phyloP scores from a whole-genome alignment of 2,113 vertebrate species.

The Acrocephalus arundinaceus region DNA sequence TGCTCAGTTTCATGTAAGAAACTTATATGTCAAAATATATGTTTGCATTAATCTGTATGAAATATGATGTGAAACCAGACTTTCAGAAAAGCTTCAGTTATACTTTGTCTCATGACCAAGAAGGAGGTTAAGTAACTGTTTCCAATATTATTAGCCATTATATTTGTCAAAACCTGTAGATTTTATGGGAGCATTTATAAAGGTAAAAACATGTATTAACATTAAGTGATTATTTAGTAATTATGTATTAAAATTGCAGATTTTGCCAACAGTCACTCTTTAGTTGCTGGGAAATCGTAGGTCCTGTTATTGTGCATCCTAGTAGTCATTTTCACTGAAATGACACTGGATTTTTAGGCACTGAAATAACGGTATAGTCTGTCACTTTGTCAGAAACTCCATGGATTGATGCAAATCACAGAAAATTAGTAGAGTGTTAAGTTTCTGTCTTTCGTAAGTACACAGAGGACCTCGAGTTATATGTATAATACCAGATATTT shows the following conservation, averaged over 20 bases:
- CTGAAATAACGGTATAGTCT: neutral
- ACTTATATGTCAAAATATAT: neutral
- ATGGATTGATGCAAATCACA: neutral
- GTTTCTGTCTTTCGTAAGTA: neutral
- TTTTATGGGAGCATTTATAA: neutral
- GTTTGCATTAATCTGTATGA: neutral
- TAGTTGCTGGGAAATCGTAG: neutral
- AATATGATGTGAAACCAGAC: neutral
- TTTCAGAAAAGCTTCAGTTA: neutral
- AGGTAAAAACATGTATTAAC: rapidly evolving
- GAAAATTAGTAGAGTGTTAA: neutral
- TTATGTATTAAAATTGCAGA: neutral
- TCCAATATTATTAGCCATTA: neutral
- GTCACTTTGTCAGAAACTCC: neutral
- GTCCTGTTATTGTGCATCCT: neutral
- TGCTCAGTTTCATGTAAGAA: neutral
- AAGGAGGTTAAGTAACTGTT: neutral
- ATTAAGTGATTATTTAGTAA: neutral
- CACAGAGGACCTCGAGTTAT: neutral
- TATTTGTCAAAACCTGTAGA: neutral
- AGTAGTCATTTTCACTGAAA: neutral
- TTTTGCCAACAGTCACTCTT: neutral
- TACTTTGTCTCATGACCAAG: neutral
- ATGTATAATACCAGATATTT: neutral
- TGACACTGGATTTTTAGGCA: neutral